Percentiles rank a stretch among this genome's conserved stretches.
Evolutionary conservation across 2,113 vertebrate genomes (phyloP).

Genomic region (Dermatemys mawii): DNA sequence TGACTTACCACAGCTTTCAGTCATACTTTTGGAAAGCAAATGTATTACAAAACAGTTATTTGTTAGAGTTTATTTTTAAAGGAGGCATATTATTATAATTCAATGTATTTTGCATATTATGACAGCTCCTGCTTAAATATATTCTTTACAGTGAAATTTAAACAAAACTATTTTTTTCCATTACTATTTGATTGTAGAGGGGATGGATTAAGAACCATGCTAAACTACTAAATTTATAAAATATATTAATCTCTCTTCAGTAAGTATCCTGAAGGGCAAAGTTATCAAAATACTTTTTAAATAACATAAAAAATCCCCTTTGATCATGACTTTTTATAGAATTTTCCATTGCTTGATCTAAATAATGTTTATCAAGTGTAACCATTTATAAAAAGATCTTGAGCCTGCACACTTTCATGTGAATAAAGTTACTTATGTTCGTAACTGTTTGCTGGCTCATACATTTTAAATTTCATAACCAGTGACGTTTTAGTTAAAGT

Average conservation of each 20-base stretch:
- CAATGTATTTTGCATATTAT: constrained; percentile 18
- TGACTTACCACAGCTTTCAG: constrained; percentile 52
- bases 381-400: background rate
- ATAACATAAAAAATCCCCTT: background rate
- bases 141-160: constrained; percentile 53
- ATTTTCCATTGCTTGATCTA: background rate
- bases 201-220: background rate
- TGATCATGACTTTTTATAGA: background rate
- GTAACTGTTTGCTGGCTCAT: background rate
- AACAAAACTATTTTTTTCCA: constrained; percentile 57
- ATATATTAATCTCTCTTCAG: constrained; percentile 9
- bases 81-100: constrained; percentile 57
- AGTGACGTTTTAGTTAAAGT: constrained; percentile 28
- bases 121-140: constrained; percentile 51
- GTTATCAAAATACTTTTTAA: background rate
- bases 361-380: background rate
- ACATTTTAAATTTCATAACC: constrained; percentile 5
- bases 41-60: constrained; percentile 47
- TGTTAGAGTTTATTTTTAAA: constrained; percentile 19
- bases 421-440: background rate
- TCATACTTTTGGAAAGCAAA: constrained; percentile 25
- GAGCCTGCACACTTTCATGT: background rate
- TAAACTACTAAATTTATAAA: constrained; percentile 43
- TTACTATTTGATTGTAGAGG: constrained; percentile 37
- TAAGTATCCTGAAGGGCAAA: constrained; percentile 40